Evolutionary conservation across 2,888 invertebrate species (phyloP), one percentile per base, ranked within the genome.

Genomic region (Ormyrus labotus): DNA sequence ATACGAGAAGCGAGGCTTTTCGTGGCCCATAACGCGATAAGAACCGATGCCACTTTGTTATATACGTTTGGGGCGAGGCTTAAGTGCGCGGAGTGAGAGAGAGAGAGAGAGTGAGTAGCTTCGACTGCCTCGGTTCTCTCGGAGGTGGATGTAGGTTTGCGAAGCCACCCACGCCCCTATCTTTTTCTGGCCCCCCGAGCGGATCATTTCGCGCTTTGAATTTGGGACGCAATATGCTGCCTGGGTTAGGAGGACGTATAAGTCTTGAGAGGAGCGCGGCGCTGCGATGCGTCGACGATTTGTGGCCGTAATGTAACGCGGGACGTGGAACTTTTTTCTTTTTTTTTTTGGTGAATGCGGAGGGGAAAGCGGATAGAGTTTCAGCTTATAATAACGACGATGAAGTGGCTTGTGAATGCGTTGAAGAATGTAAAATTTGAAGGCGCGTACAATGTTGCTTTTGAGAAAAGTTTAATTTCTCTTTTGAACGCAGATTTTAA

Each of bases 31-130:
- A 89, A 89, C 88, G 86, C 88, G 90, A 90, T 90, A 90, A 90
- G 90, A 89, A 89, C 87, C 88, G 63, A 84, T 87, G 88, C 88
- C 89, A 90, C 89, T 90, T 90, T 89, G 90, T 90, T 90, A 19
- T 19, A 19, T 19, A 87, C 55, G 72, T 61, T 63, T 13, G 19
- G 47, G 69, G 71, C 65, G 11, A 69, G 63, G 72, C 85, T 88
- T 89, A 89, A 89, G 88, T 87, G 88, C 86, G 85, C 19, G 19
- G 19, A 19, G 19, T 19, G 19, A 19, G 19, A 19, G 19, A 19
- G 19, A 19, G 19, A 19, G 19, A 19, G 19, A 19, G 19, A 19
- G 19, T 1, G 19, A 19, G 19, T 19, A 1, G 19, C 19, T 19
- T 19, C 19, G 1, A 19, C 19, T 19, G 19, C 19, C 1, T 19